Evolutionary conservation across 2,797 vertebrate species (phyloP), one percentile per base, ranked within the genome.

Genomic region (Cuculus canorus): DNA sequence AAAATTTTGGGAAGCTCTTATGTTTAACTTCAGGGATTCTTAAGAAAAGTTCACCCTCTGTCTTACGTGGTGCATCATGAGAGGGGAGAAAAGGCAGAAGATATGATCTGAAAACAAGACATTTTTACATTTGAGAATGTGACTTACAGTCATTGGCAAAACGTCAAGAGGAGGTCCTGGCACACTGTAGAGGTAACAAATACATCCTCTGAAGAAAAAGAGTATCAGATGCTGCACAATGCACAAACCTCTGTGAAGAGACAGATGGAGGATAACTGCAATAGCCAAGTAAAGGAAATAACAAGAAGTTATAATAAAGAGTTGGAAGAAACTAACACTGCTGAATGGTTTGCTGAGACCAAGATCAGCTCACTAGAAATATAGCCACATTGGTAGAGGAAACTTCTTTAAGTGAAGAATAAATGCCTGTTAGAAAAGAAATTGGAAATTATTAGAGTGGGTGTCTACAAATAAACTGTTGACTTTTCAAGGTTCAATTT

Each of bases 31-130:
- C 61, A 90, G 61, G 17, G 11, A 50, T 82, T 92, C 56, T 65
- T 75, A 41, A 68, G 76, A 84, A 80, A 86, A 71, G 77, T 95
- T 97, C 92, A 95, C 81, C 93, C 94, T 72, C 84, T 96, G 77
- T 95, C 85, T 90, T 93, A 85, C 71, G 84, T 91, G 87, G 86
- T 83, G 18, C 85, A 75, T 92, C 86, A 91, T 64, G 66, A 94
- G 86, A 2, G 5, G 45, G 56, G 33, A 72, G 75, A 89, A 92
- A 92, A 92, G 73, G 47, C 76, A 92, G 71, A 32, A 96, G 50
- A 96, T 75, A 28, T 63, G 64, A 92, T 95, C 61, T 70, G 41
- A 82, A 94, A 76, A 79, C 65, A 82, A 89, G 70, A 91, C 48
- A 87, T 73, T 73, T 93, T 91, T 93, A 22, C 84, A 81, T 81